Conservation (phyloP, 2,113 vertebrate species). For the Hiodon tergisus region DNA sequence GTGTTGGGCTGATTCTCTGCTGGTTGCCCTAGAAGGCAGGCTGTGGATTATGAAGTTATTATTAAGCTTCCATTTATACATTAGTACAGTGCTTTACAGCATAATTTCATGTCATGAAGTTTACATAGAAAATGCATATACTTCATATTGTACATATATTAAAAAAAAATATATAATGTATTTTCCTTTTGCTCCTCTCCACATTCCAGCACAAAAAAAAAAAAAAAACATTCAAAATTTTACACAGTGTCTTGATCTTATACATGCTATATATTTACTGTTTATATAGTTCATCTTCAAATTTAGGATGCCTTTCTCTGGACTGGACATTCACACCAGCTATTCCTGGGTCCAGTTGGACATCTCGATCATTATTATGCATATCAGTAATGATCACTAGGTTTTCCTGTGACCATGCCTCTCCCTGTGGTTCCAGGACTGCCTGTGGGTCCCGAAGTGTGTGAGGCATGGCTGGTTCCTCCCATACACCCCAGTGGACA, state of each 20-base stretch:
- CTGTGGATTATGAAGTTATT: not conserved
- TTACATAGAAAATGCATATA: no score
- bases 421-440: conserved; percentile 55
- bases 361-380: not conserved
- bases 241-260: not conserved
- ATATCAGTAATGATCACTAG: not conserved
- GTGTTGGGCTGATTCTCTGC: not conserved
- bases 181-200: no score
- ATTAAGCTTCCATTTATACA: not conserved
- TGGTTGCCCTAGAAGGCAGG: not conserved
- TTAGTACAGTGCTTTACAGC: not conserved
- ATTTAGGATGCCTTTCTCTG: not conserved
- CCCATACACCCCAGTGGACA: conserved; percentile 57
- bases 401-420: not conserved
- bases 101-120: no score
- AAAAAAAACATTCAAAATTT: not conserved
- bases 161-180: no score
- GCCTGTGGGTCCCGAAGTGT: conserved; percentile 67
- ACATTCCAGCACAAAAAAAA: not conserved
- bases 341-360: no score
- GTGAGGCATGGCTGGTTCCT: conserved; percentile 71
- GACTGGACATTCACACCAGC: not conserved
- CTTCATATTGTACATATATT: no score
- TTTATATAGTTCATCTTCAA: not conserved
- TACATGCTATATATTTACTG: not conserved